These are phyloP conservation scores for Halcyon malimbica DNA, from an alignment of 2,113 vertebrate species.

Conservation along the genomic window DNA sequence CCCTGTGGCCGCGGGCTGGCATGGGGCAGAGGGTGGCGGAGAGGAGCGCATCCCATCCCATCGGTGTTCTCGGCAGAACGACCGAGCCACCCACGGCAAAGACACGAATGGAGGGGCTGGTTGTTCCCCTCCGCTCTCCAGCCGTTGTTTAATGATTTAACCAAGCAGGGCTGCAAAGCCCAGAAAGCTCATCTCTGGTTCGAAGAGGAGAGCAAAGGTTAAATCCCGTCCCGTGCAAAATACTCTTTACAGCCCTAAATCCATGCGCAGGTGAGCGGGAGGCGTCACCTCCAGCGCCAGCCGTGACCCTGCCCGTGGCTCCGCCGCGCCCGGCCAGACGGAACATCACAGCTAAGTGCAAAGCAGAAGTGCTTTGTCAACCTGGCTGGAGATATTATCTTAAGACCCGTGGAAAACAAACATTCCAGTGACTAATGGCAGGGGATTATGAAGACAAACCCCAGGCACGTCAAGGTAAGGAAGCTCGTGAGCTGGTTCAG, in stretches of 20 bases:
- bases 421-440: neutral
- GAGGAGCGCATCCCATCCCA: neutral
- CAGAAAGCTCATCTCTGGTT: constrained; percentile 31
- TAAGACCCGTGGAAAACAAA: neutral
- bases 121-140: neutral
- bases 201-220: constrained; percentile 74
- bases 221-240: constrained; percentile 29
- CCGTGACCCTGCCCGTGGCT: constrained; percentile 6
- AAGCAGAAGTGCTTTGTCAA: neutral
- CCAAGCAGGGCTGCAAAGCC: constrained; percentile 13
- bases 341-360: accelerated
- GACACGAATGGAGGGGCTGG: neutral
- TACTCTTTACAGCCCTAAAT: constrained; percentile 17
- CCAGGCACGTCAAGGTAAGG: neutral
- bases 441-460: neutral
- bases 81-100: neutral
- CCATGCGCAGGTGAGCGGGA: neutral
- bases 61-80: neutral
- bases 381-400: neutral
- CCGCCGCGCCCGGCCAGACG: accelerated
- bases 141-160: constrained; percentile 72
- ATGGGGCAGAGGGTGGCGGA: accelerated
- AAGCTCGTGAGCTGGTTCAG: neutral
- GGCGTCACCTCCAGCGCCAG: neutral
- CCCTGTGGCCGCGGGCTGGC: neutral